phyloP scores from a whole-genome alignment of 2,113 vertebrate species.

The Pteruthius melanotis region DNA sequence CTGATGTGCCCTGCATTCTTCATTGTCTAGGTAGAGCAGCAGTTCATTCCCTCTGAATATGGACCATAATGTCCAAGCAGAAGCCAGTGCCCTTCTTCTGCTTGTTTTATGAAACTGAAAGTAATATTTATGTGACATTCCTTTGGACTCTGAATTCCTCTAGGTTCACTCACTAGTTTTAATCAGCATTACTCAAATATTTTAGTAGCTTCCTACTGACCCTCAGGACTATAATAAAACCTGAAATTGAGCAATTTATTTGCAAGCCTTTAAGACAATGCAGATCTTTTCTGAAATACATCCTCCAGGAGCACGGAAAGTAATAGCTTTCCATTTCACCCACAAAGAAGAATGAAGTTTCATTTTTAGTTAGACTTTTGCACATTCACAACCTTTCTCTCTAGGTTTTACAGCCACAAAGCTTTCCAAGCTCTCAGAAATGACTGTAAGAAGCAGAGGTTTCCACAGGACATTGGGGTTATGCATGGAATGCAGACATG shows the following conservation, averaged over 20 bases:
- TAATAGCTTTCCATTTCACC: background rate
- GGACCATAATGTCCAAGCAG: background rate
- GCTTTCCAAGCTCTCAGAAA: background rate
- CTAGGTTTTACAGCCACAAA: background rate
- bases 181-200: background rate
- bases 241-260: background rate
- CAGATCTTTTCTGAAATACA: background rate
- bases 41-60: background rate
- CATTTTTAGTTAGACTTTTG: background rate
- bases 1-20: background rate
- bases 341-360: background rate
- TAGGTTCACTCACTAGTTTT: background rate
- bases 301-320: background rate
- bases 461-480: background rate
- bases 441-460: background rate
- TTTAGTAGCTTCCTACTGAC: conserved; percentile 3
- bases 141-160: background rate
- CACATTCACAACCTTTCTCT: background rate
- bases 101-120: background rate
- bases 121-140: background rate
- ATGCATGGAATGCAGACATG: accelerated
- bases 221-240: background rate
- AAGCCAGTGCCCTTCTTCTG: background rate
- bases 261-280: background rate
- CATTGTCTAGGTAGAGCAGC: background rate